Percentiles rank a stretch among this genome's conserved stretches.
Conservation (phyloP, 2,113 vertebrate species). For the Hepsetus odoe region DNA sequence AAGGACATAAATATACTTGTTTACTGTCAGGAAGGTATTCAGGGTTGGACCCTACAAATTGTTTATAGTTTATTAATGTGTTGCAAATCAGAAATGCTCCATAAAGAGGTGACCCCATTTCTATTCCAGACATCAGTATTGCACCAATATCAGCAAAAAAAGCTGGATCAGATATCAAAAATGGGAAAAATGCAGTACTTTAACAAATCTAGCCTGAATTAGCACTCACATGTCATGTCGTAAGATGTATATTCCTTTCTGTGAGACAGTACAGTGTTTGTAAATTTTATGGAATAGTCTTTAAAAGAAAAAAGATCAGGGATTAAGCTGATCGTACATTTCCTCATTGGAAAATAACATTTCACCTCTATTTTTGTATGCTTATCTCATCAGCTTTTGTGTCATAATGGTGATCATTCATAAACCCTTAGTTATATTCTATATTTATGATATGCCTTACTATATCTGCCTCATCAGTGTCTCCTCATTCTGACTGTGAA, state of each 20-base stretch:
- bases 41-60: conserved; percentile 7
- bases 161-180: neutral
- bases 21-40: conserved; percentile 13
- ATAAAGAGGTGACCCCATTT: too few species aligned
- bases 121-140: neutral
- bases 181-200: neutral
- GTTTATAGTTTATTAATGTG: conserved; percentile 24
- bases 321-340: too few species aligned
- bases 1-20: conserved; percentile 36
- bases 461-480: conserved; percentile 60
- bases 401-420: neutral
- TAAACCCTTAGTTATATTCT: neutral
- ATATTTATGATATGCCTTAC: neutral
- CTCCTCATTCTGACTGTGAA: conserved; percentile 69
- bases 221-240: neutral
- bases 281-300: too few species aligned
- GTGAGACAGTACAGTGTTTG: too few species aligned
- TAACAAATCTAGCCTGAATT: neutral
- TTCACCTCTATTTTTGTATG: too few species aligned
- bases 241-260: too few species aligned
- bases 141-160: neutral
- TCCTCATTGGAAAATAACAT: too few species aligned
- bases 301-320: too few species aligned
- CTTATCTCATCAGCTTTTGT: too few species aligned
- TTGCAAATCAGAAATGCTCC: neutral